Evolutionary conservation across 2,797 vertebrate species (phyloP), one percentile per base, ranked within the genome.

Genomic region (Glyptemys insculpta): DNA sequence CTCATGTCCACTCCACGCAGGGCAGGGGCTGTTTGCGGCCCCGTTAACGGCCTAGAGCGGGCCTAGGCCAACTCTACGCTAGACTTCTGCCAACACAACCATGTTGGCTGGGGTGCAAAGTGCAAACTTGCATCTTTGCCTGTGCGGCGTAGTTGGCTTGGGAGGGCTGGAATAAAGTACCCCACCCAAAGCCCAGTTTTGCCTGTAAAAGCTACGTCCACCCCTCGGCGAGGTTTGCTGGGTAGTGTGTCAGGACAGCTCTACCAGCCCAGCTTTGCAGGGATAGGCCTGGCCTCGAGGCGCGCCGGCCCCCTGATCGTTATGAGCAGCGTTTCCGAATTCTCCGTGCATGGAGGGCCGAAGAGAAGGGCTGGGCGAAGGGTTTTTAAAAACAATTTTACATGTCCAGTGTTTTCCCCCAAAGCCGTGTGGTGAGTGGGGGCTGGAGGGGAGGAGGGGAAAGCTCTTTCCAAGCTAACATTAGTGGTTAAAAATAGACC

Each of bases 401-500:
- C 31, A 18, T 34, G 59, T 62, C 59, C 27, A 5, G 27, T 29
- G 29, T 59, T 65, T n/a, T 37, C 6, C 52, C 15, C 23, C 49
- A 12, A 12, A 72, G 49, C 27, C 12, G 3, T 5, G 10, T 6
- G 37, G 54, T 7, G 18, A 44, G 12, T 31, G 57, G 27, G 53
- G 57, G 25, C 25, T 56, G 23, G 7, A 14, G 57, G 19, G 47
- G 16, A 16, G 2, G 37, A n/a, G 44, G 83, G 23, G 8, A 56
- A 41, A 65, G 52, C 27, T 93, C 62, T 62, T 74, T 62, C 57
- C 5, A 8, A 56, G 57, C 59, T 65, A 49, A 5, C 0, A 0
- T 1, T 2, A 29, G 90, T 92, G 91, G 82, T 95, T 96, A 91
- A 96, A 96, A 94, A 94, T 57, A 94, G 68, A 21, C 8, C 87